Conservation (phyloP, 2,113 vertebrate genomes). For the Synodontis membranacea region DNA sequence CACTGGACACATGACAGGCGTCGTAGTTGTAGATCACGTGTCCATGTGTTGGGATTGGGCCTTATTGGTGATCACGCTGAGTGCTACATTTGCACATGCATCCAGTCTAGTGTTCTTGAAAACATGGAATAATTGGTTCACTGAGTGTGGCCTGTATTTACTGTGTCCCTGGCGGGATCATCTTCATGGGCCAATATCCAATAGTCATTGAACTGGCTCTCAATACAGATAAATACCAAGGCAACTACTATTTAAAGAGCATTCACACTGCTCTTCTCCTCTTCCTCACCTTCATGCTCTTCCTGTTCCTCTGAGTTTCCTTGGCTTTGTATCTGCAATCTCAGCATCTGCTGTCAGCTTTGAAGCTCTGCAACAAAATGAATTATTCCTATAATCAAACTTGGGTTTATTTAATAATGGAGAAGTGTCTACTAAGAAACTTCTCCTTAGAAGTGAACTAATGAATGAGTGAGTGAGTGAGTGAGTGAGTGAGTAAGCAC, state of each 20-base stretch:
- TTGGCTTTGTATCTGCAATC: constrained; percentile 38
- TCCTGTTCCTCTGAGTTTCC: constrained; percentile 33
- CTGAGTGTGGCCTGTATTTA: constrained; percentile 12
- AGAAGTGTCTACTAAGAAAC: constrained; percentile 22
- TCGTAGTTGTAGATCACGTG: constrained; percentile 24
- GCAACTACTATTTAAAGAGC: constrained; percentile 3
- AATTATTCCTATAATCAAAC: constrained; percentile 53
- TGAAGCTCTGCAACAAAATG: constrained; percentile 54
- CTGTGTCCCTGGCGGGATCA: neutral
- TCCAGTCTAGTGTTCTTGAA: constrained; percentile 13
- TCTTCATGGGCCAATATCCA: neutral
- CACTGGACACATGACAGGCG: constrained; percentile 33
- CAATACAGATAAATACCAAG: neutral
- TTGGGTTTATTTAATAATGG: constrained; percentile 47
- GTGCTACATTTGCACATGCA: constrained; percentile 20
- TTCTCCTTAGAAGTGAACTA: constrained; percentile 14
- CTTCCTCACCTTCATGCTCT: neutral
- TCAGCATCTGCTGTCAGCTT: constrained; percentile 51
- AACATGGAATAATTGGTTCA: constrained; percentile 5
- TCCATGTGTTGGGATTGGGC: constrained; percentile 16
- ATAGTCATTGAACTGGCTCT: neutral
- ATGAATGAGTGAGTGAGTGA: neutral
- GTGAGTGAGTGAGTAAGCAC: neutral
- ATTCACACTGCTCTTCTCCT: neutral
- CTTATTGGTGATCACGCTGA: constrained; percentile 29